phyloP scores from a whole-genome alignment of 2,113 vertebrate species.

The Eulemur rufifrons region DNA sequence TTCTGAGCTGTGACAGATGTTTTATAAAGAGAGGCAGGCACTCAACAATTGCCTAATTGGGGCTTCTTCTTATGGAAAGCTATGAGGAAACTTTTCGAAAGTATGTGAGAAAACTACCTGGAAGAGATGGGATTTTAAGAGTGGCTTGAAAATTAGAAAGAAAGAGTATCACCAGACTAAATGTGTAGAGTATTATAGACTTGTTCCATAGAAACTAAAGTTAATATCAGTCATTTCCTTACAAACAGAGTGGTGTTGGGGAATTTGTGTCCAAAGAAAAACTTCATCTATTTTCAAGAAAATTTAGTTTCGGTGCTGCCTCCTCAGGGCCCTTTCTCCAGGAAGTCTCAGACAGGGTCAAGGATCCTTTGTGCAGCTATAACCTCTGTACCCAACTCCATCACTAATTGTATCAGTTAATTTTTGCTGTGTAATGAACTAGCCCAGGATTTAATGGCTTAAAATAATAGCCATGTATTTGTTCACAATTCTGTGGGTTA shows the following conservation, averaged over 20 bases:
- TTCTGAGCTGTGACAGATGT: not conserved
- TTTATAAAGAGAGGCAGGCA: not conserved
- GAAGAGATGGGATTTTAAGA: not conserved
- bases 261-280: not conserved
- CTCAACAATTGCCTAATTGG: not conserved
- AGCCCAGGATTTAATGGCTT: not conserved
- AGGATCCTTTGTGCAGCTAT: not conserved
- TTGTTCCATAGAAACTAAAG: not conserved
- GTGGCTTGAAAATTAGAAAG: not conserved
- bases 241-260: not conserved
- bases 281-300: not conserved
- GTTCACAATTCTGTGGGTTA: not conserved
- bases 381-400: not conserved
- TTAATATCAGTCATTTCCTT: not conserved
- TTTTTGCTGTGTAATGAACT: not conserved
- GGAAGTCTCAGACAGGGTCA: not conserved
- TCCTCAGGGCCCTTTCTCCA: not conserved
- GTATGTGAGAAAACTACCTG: not conserved
- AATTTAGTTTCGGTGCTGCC: not conserved
- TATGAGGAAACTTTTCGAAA: not conserved
- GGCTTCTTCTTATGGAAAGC: not conserved
- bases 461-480: not conserved
- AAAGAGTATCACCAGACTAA: not conserved
- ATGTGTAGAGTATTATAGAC: not conserved
- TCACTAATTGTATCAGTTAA: not conserved